Evolutionary conservation across 1,140 invertebrate genomes (phyloP), one percentile per base, ranked within the genome.

Genomic region (Procambarus virginalis): DNA sequence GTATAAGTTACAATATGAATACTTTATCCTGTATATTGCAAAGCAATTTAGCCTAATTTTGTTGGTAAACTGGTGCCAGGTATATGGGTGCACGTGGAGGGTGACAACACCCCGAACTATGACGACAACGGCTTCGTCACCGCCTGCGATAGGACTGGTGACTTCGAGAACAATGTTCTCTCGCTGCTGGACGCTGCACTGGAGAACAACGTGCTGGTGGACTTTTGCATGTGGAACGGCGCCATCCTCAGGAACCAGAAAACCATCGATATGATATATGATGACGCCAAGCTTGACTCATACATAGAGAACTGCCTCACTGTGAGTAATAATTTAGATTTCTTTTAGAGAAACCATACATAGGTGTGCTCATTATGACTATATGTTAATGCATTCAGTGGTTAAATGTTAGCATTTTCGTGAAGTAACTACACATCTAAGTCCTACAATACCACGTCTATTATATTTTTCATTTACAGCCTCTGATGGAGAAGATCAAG

Each of bases 11-110:
- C 0, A 34, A 34, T 34, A 34, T 34, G 34, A 34, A 34, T 34
- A 34, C 34, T 34, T 34, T 34, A 34, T 34, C 34, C 34, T 34
- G 34, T 34, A 34, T 34, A 34, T 34, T 34, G 34, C 34, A 34
- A 34, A 34, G 34, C 34, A 34, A 34, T 34, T 34, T 34, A 34
- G 34, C 34, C 34, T 34, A 34, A 34, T 34, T 34, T 34, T 34
- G 34, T 34, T 34, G 34, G 34, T 34, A 34, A 34, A 34, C 34
- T 34, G 34, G 34, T 34, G 34, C 0, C 34, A 94, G 94, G 94
- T 48, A 92, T 94, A 2, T 94, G 94, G 94, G 60, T 94, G 8
- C 94, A 94, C 89, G 93, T 94, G 10, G 94, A 94, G 79, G 94
- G 94, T 8, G 92, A 93, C 49, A 93, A 92, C 58, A 94, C 94